Percentiles rank a stretch among this genome's conserved stretches.
Evolutionary conservation across 2,888 invertebrate genomes (phyloP).

Genomic region (Zonitis immaculata): DNA sequence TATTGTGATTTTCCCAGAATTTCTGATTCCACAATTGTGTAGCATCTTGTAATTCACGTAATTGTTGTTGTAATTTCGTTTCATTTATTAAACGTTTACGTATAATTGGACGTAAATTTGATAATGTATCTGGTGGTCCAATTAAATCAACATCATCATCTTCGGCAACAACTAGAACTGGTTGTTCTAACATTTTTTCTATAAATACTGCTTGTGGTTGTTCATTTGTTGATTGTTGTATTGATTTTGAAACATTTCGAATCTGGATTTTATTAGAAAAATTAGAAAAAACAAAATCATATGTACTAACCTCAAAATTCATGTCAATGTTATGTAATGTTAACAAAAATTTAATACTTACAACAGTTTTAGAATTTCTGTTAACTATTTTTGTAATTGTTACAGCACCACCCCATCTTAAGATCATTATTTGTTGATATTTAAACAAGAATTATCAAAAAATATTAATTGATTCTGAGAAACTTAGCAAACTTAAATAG

Average conservation of each 20-base stretch:
- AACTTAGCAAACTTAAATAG: no score
- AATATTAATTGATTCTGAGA: no score
- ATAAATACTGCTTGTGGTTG: constrained; percentile 29
- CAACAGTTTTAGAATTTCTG: not conserved
- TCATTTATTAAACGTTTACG: constrained; percentile 63
- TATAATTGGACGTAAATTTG: constrained; percentile 71
- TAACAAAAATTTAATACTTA: not conserved
- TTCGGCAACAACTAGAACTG: constrained; percentile 39
- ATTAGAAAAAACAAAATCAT: not conserved
- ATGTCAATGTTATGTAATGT: not conserved
- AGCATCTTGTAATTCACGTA: constrained; percentile 61
- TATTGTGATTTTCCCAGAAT: constrained; percentile 80
- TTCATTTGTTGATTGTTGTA: constrained; percentile 54
- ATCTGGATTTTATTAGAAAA: no score
- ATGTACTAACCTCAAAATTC: not conserved
- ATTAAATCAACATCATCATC: constrained; percentile 57
- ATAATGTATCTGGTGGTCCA: constrained; percentile 75
- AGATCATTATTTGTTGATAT: not conserved
- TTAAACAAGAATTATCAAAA: no score
- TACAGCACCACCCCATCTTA: not conserved
- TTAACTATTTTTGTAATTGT: not conserved
- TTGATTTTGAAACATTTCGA: not conserved
- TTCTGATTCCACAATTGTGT: constrained; percentile 79
- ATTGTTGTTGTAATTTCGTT: constrained; percentile 58
- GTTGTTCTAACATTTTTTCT: constrained; percentile 34